Evolutionary conservation across 2,797 vertebrate genomes (phyloP).

Genomic region (Thalassophryne amazonica): DNA sequence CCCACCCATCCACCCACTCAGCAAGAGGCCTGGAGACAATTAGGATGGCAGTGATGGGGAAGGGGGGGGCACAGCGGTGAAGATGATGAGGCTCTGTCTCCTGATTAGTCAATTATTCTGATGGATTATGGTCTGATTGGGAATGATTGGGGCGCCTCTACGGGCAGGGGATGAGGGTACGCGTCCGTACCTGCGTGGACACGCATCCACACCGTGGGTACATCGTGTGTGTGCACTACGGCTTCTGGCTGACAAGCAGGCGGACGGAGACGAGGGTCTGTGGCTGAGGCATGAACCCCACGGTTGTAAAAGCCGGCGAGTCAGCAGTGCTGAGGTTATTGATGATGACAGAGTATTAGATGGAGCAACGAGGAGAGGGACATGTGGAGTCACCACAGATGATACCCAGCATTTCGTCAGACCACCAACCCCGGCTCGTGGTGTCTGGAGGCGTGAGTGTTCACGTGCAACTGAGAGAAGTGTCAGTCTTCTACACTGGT

Average conservation of each 20-base stretch:
- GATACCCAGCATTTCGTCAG: slow-evolving; percentile 57
- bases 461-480: too few species aligned
- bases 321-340: slow-evolving; percentile 75
- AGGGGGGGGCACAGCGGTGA: slow-evolving; percentile 13
- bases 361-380: slow-evolving; percentile 52
- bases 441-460: slow-evolving; percentile 35
- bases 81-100: slow-evolving; percentile 52
- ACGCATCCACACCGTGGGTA: not conserved
- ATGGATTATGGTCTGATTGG: slow-evolving; percentile 44
- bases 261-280: slow-evolving; percentile 63
- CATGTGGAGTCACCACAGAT: slow-evolving; percentile 42
- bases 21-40: slow-evolving; percentile 60
- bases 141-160: slow-evolving; percentile 26
- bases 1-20: too few species aligned
- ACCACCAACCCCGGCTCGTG: slow-evolving; percentile 51
- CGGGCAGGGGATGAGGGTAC: slow-evolving; percentile 24
- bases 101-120: slow-evolving; percentile 55
- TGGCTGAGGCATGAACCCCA: slow-evolving; percentile 65
- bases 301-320: slow-evolving; percentile 69
- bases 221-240: not conserved
- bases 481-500: too few species aligned
- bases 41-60: slow-evolving; percentile 23
- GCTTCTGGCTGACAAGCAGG: slow-evolving; percentile 48
- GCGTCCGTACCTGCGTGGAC: slow-evolving; percentile 21
- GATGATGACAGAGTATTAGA: slow-evolving; percentile 78